Conservation (phyloP, 2,797 vertebrate genomes). For the Pseudotriccus pelzelni region DNA sequence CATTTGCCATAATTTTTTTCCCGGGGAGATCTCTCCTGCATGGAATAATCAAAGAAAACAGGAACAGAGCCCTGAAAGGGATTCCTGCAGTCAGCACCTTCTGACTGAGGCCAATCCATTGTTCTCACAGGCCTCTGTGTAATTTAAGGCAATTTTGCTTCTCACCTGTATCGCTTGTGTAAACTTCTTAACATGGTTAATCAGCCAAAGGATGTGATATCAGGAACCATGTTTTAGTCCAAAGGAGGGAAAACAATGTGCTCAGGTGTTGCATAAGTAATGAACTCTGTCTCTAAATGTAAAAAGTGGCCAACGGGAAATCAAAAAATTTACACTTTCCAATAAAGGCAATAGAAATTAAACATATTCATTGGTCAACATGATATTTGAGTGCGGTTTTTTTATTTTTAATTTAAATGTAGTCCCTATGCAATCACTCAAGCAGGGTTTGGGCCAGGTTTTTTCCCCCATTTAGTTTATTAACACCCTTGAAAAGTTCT, state of each 20-base stretch:
- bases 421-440: neutral
- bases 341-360: neutral
- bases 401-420: neutral
- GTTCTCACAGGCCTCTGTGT: neutral
- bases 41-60: neutral
- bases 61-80: neutral
- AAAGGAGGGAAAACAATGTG: neutral
- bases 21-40: neutral
- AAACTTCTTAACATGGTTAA: neutral
- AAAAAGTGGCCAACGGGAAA: neutral
- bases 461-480: neutral
- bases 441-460: fast-evolving
- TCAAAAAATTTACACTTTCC: neutral
- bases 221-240: neutral
- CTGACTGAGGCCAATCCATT: neutral
- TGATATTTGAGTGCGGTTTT: fast-evolving
- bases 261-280: neutral
- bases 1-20: neutral
- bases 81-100: neutral
- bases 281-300: neutral
- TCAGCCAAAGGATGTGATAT: neutral
- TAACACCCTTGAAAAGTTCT: neutral
- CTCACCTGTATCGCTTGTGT: neutral
- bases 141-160: neutral
- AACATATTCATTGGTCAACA: neutral